These are phyloP conservation scores for Pantala flavescens DNA, from an alignment of 1,140 invertebrate genomes.

Conservation along the genomic window DNA sequence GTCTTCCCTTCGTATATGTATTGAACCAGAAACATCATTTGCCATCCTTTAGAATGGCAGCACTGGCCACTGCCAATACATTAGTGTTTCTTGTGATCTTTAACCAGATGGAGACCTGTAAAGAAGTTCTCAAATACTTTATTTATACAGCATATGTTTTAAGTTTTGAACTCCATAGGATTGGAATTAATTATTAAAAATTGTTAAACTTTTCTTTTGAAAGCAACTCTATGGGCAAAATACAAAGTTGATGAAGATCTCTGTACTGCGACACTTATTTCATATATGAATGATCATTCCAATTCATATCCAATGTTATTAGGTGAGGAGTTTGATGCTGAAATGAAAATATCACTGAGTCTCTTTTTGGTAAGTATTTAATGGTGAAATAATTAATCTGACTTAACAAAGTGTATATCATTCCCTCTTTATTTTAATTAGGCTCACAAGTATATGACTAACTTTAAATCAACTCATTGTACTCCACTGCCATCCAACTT, in stretches of 20 bases:
- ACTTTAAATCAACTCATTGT: conserved; percentile 81
- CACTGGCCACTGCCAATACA: too few relatives aligned
- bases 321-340: conserved; percentile 41
- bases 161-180: too few relatives aligned
- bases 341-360: conserved; percentile 43
- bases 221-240: conserved; percentile 29
- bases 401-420: not conserved
- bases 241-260: conserved; percentile 37
- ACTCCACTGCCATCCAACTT: conserved; percentile 57
- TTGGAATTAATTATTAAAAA: not conserved
- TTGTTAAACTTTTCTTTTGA: conserved; percentile 23
- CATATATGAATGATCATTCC: conserved; percentile 44
- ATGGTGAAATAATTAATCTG: conserved; percentile 16
- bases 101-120: too few relatives aligned
- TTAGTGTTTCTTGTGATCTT: too few relatives aligned
- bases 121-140: too few relatives aligned
- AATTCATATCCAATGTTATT: conserved; percentile 50
- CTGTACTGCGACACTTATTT: conserved; percentile 43
- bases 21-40: too few relatives aligned
- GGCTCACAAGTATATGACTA: conserved; percentile 69
- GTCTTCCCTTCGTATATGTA: too few relatives aligned
- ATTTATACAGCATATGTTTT: too few relatives aligned
- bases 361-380: conserved; percentile 45
- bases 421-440: conserved; percentile 30
- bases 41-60: too few relatives aligned